phyloP scores from a whole-genome alignment of 2,113 vertebrate species.

The Melanocharis versteri region DNA sequence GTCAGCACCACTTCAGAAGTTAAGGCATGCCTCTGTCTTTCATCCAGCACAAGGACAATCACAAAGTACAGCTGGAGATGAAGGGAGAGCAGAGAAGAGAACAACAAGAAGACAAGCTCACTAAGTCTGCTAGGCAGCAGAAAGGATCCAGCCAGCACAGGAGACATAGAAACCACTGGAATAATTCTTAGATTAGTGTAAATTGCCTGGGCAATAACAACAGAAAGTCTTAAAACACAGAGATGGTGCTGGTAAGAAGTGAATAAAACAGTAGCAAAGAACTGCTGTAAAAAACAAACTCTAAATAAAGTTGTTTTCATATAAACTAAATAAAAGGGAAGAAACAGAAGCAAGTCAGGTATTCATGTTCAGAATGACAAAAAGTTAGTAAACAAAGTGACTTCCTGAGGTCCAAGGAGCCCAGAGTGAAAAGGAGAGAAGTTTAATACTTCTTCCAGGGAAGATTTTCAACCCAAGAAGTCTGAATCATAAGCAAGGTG shows the following conservation, averaged over 20 bases:
- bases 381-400: neutral
- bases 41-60: neutral
- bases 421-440: neutral
- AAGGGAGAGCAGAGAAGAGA: neutral
- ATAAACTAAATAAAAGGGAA: neutral
- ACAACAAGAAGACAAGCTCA: neutral
- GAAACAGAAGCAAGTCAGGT: neutral
- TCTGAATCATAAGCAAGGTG: neutral
- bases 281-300: neutral
- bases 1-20: neutral
- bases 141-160: neutral
- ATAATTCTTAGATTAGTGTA: neutral
- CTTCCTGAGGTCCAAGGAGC: neutral
- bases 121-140: neutral
- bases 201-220: neutral
- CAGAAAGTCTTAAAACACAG: neutral
- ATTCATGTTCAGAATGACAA: neutral
- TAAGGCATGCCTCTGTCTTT: accelerated
- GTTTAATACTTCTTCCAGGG: neutral
- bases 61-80: neutral
- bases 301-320: neutral
- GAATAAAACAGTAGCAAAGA: neutral
- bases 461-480: neutral
- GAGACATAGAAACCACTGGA: neutral
- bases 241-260: neutral